A percentile compares a stretch with the other conserved stretches of the same genome.
phyloP scores from a whole-genome alignment of 2,113 vertebrate species.

The Gallinago jamesoni region DNA sequence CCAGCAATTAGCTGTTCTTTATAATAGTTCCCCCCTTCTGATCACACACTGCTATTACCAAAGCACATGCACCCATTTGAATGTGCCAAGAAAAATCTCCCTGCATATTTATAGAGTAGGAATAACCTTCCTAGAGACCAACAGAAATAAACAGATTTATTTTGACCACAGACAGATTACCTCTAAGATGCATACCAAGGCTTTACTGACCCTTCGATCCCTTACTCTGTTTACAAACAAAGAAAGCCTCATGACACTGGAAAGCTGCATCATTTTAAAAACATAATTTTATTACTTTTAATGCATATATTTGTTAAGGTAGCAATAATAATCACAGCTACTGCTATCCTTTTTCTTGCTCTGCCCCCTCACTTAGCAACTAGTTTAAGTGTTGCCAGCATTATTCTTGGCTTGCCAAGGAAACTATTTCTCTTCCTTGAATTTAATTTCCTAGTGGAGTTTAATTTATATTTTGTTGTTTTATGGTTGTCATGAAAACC shows the following conservation, averaged over 20 bases:
- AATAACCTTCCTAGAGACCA: neutral
- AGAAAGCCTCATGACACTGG: neutral
- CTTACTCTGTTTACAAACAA: neutral
- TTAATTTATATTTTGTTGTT: neutral
- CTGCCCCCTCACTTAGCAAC: constrained; percentile 18
- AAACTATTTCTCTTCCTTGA: neutral
- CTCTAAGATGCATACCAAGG: neutral
- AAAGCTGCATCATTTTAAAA: neutral
- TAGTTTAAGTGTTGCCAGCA: neutral
- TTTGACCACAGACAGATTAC: neutral
- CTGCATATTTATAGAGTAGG: neutral
- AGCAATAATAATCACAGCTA: neutral
- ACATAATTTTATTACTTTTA: neutral
- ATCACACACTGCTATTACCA: neutral
- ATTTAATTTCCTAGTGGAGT: neutral
- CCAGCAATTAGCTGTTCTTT: neutral
- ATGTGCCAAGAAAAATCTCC: neutral
- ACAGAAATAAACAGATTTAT: neutral
- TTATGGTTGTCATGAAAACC: neutral
- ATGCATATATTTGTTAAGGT: neutral
- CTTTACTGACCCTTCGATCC: neutral
- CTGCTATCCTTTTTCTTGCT: neutral
- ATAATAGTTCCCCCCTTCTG: neutral
- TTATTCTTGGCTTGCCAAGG: neutral
- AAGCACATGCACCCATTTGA: neutral